Evolutionary conservation across 2,113 vertebrate species (phyloP), one percentile per base, ranked within the genome.

Genomic region (Actenoides hombroni): DNA sequence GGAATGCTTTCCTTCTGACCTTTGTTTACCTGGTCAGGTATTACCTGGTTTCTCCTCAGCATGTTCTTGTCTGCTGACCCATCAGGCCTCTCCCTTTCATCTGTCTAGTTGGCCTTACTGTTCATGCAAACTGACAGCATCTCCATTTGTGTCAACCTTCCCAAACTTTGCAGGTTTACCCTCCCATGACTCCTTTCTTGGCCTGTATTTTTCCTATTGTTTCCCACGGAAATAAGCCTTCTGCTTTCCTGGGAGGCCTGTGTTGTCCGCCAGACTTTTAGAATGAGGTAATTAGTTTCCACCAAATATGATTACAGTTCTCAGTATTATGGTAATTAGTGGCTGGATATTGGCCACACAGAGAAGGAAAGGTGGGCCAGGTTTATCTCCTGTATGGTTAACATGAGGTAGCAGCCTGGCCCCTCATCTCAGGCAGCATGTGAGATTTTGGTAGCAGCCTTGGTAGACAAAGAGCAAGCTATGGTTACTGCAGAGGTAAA

Each of bases 1-100:
- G 29, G 33, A 42, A 1, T 0, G 16, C 2, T 19, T 29, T 28
- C 15, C 0, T 54, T 29, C 23, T 20, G 51, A 1, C 9, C 0
- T 21, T 20, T 31, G 14, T 39, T 73, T 73, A 29, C 42, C 18
- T 12, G 21, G 10, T 35, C 19, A 21, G 29, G 1, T 13, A 28
- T 8, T 48, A 4, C 13, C 20, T 16, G 33, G 3, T 23, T 31
- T 70, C 19, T 29, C 28, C 12, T 61, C 31, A 4, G 68, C 16
- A 0, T 46, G 83, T 79, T 14, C 11, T 15, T 23, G 16, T 11
- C 24, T 49, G 64, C n/a, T 5, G 12, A 20, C 21, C 42, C n/a
- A 19, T 24, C 29, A 7, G 16, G 56, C 12, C 39, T 20, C 13
- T 42, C 59, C 15, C 23, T 37, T 39, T 14, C 26, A 35, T 39